A percentile compares a stretch with the other conserved stretches of the same genome.
Conservation (phyloP, 2,888 invertebrate genomes). For the Xestoiulus laeticollis region DNA sequence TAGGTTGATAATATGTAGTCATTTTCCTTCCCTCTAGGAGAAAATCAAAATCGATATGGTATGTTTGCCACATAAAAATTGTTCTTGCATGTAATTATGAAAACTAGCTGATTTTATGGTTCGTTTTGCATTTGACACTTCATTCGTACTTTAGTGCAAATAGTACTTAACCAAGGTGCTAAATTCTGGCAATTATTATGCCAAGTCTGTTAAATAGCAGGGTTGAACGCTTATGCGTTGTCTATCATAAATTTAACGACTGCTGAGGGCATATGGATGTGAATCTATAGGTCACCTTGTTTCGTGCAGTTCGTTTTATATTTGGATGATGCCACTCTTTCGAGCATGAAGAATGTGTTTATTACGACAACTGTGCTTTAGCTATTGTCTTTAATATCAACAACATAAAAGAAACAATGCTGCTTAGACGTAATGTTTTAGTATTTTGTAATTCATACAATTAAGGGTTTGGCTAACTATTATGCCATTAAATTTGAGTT, state of each 20-base stretch:
- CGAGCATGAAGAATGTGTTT: neutral
- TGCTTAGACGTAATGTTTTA: neutral
- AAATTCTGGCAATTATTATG: neutral
- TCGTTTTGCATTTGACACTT: neutral
- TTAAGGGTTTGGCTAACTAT: neutral
- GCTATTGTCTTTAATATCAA: neutral
- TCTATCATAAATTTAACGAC: neutral
- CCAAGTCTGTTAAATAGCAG: neutral
- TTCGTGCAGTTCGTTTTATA: neutral
- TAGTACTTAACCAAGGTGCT: neutral
- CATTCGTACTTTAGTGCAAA: neutral
- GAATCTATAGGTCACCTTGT: neutral
- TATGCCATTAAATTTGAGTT: neutral
- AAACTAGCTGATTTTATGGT: neutral
- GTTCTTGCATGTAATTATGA: neutral
- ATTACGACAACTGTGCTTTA: neutral
- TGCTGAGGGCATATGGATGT: too few relatives aligned
- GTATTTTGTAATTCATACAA: neutral
- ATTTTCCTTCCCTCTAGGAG: too few relatives aligned
- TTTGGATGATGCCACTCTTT: neutral
- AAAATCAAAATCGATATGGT: neutral
- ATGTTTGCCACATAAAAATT: neutral
- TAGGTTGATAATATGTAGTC: too few relatives aligned
- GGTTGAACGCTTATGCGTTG: neutral
- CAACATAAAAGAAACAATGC: neutral